A percentile compares a stretch with the other conserved stretches of the same genome.
Evolutionary conservation across 2,888 invertebrate genomes (phyloP).

Genomic region (Watsonalla binaria): DNA sequence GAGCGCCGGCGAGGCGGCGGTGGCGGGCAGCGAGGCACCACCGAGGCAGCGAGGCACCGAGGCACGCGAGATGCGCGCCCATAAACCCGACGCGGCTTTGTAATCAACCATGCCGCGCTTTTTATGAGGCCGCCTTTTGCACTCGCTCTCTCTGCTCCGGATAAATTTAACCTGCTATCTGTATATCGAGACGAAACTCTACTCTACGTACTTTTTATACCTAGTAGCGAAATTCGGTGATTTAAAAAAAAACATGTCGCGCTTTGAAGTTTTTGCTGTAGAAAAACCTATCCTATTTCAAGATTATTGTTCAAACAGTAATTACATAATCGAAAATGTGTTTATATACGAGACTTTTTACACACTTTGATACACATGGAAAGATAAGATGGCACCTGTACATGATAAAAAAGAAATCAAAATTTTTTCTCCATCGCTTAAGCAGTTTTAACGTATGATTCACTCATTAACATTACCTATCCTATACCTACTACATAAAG

Average conservation of each 20-base stretch:
- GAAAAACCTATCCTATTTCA: not conserved
- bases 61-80: slow-evolving; percentile 51
- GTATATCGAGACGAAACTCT: slow-evolving; percentile 46
- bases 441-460: too few relatives aligned
- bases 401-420: too few relatives aligned
- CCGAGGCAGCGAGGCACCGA: slow-evolving; percentile 26
- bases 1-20: slow-evolving; percentile 23
- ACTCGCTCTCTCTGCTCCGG: slow-evolving; percentile 43
- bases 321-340: too few relatives aligned
- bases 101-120: slow-evolving; percentile 72
- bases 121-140: slow-evolving; percentile 69
- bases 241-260: not conserved
- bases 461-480: too few relatives aligned
- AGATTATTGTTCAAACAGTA: too few relatives aligned
- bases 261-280: not conserved
- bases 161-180: slow-evolving; percentile 67
- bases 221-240: not conserved
- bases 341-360: too few relatives aligned
- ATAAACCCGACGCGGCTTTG: slow-evolving; percentile 62
- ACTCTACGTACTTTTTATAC: not conserved
- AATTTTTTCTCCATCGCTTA: too few relatives aligned
- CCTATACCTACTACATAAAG: too few relatives aligned
- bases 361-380: too few relatives aligned
- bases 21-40: slow-evolving; percentile 28
- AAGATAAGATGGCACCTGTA: too few relatives aligned